Percentiles rank a stretch among this genome's conserved stretches.
These are phyloP conservation scores for Rhogogaster chlorosoma DNA, from an alignment of 2,888 invertebrate species.

Conservation along the genomic window DNA sequence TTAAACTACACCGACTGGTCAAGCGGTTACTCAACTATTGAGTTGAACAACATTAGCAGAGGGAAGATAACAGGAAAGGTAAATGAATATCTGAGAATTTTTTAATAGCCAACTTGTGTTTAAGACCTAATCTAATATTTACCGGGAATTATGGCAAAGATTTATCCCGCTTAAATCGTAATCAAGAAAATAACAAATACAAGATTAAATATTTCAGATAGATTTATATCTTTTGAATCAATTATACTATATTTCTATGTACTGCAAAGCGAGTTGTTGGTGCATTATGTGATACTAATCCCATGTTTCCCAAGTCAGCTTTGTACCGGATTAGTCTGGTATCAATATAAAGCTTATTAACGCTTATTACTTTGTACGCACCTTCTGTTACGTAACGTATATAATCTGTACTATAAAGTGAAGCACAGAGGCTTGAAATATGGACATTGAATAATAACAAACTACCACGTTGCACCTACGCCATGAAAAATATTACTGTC, in stretches of 20 bases:
- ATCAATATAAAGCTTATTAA: slow-evolving; percentile 56
- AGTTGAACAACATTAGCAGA: slow-evolving; percentile 38
- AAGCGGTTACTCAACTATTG: slow-evolving; percentile 48
- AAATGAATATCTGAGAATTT: slow-evolving; percentile 13
- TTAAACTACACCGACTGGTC: background rate
- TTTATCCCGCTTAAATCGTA: background rate
- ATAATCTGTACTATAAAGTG: background rate
- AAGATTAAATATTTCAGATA: background rate
- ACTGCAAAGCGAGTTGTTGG: slow-evolving; percentile 35
- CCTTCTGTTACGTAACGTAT: slow-evolving; percentile 17
- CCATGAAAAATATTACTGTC: background rate
- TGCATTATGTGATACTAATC: slow-evolving; percentile 44
- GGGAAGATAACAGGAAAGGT: background rate
- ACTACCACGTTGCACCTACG: background rate
- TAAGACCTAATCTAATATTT: background rate
- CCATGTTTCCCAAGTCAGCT: slow-evolving; percentile 27
- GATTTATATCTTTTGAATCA: background rate
- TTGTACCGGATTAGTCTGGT: slow-evolving; percentile 59
- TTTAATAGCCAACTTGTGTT: background rate
- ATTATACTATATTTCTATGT: slow-evolving; percentile 13
- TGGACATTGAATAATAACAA: slow-evolving; percentile 16
- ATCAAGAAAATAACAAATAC: background rate
- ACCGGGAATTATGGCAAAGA: background rate
- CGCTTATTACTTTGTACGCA: slow-evolving; percentile 42
- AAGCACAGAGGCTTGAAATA: slow-evolving; percentile 1